phyloP scores from a whole-genome alignment of 2,888 invertebrate species.

The Tortrix viridana region DNA sequence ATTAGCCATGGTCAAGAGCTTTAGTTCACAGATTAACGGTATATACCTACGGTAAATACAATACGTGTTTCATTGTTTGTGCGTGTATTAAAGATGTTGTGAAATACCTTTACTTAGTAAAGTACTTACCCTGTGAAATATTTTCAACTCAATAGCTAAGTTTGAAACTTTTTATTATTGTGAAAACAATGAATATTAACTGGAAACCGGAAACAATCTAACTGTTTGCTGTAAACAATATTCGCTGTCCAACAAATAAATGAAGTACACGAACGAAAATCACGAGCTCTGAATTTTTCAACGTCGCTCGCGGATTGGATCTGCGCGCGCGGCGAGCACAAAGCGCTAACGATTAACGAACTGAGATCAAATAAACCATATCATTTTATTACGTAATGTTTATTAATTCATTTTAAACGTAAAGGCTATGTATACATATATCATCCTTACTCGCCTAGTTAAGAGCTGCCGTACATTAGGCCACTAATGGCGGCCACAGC shows the following conservation, averaged over 20 bases:
- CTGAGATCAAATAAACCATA: slow-evolving; percentile 70
- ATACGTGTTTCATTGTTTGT: background rate
- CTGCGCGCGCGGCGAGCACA: slow-evolving; percentile 67
- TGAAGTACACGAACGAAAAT: slow-evolving; percentile 78
- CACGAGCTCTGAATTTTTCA: slow-evolving; percentile 81
- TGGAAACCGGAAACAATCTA: slow-evolving; percentile 61
- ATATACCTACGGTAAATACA: no score
- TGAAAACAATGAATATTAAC: slow-evolving; percentile 41
- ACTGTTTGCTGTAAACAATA: slow-evolving; percentile 67
- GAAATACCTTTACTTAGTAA: no score
- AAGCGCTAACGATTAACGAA: slow-evolving; percentile 74
- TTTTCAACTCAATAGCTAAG: no score
- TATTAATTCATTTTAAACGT: slow-evolving; percentile 45
- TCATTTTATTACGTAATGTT: slow-evolving; percentile 63
- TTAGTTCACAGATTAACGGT: slow-evolving; percentile 20
- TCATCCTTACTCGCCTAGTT: slow-evolving; percentile 1
- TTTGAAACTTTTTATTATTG: background rate
- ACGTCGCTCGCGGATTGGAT: slow-evolving; percentile 71
- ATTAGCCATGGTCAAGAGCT: slow-evolving; percentile 11
- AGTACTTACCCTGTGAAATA: no score
- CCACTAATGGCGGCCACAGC: no score
- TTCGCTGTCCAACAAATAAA: slow-evolving; percentile 71
- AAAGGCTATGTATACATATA: slow-evolving; percentile 22
- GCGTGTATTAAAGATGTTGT: background rate
- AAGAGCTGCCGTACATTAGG: no score